A percentile compares a stretch with the other conserved stretches of the same genome.
These are phyloP conservation scores for Gryon sp. DNA, from an alignment of 1,140 invertebrate genomes.

Conservation along the genomic window DNA sequence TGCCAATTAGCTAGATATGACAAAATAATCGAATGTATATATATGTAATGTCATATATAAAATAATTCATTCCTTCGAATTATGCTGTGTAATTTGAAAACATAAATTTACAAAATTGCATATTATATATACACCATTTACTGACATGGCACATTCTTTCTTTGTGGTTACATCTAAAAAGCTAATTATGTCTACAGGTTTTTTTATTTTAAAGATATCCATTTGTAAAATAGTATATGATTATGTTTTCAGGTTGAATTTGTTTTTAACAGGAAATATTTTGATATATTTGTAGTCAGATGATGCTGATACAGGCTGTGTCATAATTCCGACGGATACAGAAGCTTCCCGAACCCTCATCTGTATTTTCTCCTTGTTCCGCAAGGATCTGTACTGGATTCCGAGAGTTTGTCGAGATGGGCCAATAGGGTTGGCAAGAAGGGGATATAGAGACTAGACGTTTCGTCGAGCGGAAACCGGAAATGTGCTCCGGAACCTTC, in stretches of 20 bases:
- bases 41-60: too few species aligned
- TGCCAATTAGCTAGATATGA: constrained; percentile 13
- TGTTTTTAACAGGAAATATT: constrained; percentile 51
- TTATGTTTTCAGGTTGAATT: constrained; percentile 12
- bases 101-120: too few species aligned
- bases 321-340: constrained; percentile 36
- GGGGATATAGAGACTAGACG: constrained; percentile 61
- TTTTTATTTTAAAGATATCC: too few species aligned
- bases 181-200: too few species aligned
- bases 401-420: constrained; percentile 62
- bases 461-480: constrained; percentile 76
- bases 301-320: constrained; percentile 53
- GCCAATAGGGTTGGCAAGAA: constrained; percentile 57
- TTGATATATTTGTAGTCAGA: constrained; percentile 61
- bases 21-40: too few species aligned
- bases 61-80: too few species aligned
- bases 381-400: constrained; percentile 57
- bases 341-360: constrained; percentile 56
- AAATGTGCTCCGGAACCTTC: constrained; percentile 80
- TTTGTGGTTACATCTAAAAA: too few species aligned
- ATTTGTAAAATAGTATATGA: too few species aligned
- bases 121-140: too few species aligned
- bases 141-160: too few species aligned
- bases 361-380: constrained; percentile 58
- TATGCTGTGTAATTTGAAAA: too few species aligned